These are phyloP conservation scores for Umimayanthus chanpuru DNA, from an alignment of 92 coral and sea anemone genomes.

Conservation along the genomic window DNA sequence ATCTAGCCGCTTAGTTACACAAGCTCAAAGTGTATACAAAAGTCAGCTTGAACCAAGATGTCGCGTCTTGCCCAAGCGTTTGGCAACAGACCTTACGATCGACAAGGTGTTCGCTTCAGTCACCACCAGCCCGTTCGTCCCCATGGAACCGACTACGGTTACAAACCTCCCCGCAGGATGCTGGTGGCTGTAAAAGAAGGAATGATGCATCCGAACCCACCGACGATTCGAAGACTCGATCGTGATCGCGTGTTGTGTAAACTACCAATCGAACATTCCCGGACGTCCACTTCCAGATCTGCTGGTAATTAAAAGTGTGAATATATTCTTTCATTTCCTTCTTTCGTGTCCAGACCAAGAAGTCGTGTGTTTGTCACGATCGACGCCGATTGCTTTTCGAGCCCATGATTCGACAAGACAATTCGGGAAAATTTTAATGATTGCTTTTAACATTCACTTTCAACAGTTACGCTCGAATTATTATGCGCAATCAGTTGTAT, in stretches of 20 bases:
- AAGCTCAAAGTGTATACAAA: background rate
- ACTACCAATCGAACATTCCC: slow-evolving; percentile 94
- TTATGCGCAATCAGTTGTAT: too few relatives aligned
- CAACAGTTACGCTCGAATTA: too few relatives aligned
- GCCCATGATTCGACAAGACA: too few relatives aligned
- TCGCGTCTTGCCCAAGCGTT: slow-evolving; percentile 82
- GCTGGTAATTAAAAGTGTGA: slow-evolving; percentile 82
- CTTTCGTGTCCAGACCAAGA: background rate
- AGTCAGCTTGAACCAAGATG: slow-evolving; percentile 47
- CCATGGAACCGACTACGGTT: slow-evolving; percentile 94
- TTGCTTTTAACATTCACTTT: too few relatives aligned
- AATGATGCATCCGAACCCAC: slow-evolving; percentile 95
- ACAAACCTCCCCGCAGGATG: slow-evolving; percentile 88
- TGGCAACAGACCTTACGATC: slow-evolving; percentile 87
- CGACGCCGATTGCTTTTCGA: background rate
- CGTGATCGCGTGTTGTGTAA: slow-evolving; percentile 83
- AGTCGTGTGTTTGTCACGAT: background rate
- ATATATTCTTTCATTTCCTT: background rate
- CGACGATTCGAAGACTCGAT: slow-evolving; percentile 86
- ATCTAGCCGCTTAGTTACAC: slow-evolving; percentile 21
- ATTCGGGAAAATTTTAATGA: too few relatives aligned
- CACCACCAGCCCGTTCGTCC: slow-evolving; percentile 77
- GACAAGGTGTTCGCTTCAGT: slow-evolving; percentile 91
- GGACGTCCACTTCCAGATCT: slow-evolving; percentile 94
- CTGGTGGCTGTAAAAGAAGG: slow-evolving; percentile 94